Evolutionary conservation across 1,140 invertebrate species (phyloP).

Genomic region (Triops longicaudatus): DNA sequence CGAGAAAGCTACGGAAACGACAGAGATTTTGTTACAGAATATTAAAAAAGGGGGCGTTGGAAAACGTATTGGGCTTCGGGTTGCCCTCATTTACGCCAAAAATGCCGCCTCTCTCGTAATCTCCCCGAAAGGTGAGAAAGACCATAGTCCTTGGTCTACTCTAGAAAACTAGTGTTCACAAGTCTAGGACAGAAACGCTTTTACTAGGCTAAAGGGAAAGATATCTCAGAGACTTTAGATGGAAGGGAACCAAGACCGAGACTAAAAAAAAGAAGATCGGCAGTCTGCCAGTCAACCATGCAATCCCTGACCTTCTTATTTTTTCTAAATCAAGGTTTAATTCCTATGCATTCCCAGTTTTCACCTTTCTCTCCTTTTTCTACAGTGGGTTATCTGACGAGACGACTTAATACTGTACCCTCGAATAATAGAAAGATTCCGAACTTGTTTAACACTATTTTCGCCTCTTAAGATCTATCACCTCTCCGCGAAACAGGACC

Average conservation of each 20-base stretch:
- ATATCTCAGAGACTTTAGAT: neutral
- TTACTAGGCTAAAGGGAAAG: neutral
- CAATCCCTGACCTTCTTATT: constrained; percentile 12
- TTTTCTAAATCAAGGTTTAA: neutral
- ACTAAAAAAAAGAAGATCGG: neutral
- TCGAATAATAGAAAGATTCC: too few species aligned
- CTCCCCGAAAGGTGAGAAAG: neutral
- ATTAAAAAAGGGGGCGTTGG: too few species aligned
- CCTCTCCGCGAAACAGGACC: too few species aligned
- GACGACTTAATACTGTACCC: too few species aligned
- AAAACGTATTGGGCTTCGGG: neutral
- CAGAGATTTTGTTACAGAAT: too few species aligned
- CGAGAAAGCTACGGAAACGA: neutral
- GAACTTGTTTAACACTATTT: too few species aligned
- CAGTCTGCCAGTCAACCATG: constrained; percentile 3
- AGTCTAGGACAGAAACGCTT: neutral
- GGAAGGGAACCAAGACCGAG: neutral
- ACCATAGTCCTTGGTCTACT: neutral
- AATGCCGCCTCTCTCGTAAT: neutral
- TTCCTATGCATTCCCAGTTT: neutral
- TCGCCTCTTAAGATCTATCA: too few species aligned
- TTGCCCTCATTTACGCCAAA: constrained; percentile 8
- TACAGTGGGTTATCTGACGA: neutral
- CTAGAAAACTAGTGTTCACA: neutral
- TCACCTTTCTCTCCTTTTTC: neutral